phyloP scores from a whole-genome alignment of 2,888 invertebrate genomes.

The Acutogordius australiensis region DNA sequence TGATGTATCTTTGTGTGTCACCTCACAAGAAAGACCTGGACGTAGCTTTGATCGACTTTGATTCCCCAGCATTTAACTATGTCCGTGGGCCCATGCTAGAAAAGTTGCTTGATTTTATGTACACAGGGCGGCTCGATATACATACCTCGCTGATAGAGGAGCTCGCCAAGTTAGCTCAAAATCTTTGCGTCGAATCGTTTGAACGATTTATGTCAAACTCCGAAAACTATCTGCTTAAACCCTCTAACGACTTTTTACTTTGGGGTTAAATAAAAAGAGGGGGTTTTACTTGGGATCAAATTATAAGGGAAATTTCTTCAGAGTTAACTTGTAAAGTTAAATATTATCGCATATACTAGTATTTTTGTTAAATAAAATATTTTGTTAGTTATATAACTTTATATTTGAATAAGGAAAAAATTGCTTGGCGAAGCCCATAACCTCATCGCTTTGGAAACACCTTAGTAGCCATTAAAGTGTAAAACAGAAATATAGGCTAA shows the following conservation, averaged over 20 bases:
- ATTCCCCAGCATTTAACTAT: neutral
- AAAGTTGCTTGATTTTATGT: neutral
- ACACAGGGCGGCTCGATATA: neutral
- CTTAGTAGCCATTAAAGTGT: no score
- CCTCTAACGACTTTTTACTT: neutral
- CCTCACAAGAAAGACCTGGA: neutral
- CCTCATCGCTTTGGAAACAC: no score
- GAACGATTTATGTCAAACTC: neutral
- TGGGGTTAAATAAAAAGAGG: conserved; percentile 7
- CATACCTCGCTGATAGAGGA: neutral
- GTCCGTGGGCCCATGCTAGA: neutral
- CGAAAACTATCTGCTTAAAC: neutral
- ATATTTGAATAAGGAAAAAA: no score
- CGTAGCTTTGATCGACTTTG: neutral
- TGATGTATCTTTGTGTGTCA: neutral
- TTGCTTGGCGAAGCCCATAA: no score
- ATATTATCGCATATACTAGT: no score
- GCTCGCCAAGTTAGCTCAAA: neutral
- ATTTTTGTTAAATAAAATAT: no score
- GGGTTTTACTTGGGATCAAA: no score
- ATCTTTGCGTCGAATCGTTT: neutral
- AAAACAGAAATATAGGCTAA: no score
- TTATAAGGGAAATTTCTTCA: no score
- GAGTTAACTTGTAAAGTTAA: no score
- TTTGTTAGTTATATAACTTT: no score